Evolutionary conservation across 1,140 invertebrate species (phyloP), one percentile per base, ranked within the genome.

Genomic region (Megalopta genalis): DNA sequence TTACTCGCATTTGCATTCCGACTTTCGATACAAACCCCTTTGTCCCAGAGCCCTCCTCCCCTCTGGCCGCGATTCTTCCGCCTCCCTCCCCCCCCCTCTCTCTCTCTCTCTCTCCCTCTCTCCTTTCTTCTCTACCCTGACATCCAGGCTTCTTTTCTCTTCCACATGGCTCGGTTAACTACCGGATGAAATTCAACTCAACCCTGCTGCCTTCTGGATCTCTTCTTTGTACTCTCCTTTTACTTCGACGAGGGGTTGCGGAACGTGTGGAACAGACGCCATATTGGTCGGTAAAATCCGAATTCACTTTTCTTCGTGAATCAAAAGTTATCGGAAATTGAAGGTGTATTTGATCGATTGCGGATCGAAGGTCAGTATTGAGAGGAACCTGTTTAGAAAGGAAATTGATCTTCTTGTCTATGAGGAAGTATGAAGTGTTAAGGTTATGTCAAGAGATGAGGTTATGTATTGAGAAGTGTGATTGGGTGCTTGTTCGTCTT

Each of bases 1-100:
- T 88, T 88, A 87, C 84, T 88, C 86, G 75, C 86, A 86, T 87
- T 87, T 87, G 86, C 86, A 87, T 87, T 87, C 83, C 72, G 86
- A 87, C 86, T 87, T 87, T 87, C 86, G 86, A 87, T 87, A 87
- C 86, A 85, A 87, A 87, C 83, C 80, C 82, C 84, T 85, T 80
- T 87, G 84, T 77, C 78, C 79, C 65, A 42, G 52, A 74, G 32
- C 77, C 42, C 62, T 23, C 54, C n/a, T 7, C 16, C 49, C 49
- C 49, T 54, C 16, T 32, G 16, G n/a, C 32, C 49, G 9, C 12
- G 52, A 25, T 32, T 32, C 25, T 32, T 4, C 32, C 32, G 4
- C 4, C 42, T 42, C 27, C 59, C 39, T 21, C 59, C 25, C 65
- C 8, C 23, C 37, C 62, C 70, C 60, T 27, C 62, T 68, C 27